A percentile compares a stretch with the other conserved stretches of the same genome.
These are phyloP conservation scores for Brienomyrus brachyistius DNA, from an alignment of 2,113 vertebrate species.

Conservation along the genomic window DNA sequence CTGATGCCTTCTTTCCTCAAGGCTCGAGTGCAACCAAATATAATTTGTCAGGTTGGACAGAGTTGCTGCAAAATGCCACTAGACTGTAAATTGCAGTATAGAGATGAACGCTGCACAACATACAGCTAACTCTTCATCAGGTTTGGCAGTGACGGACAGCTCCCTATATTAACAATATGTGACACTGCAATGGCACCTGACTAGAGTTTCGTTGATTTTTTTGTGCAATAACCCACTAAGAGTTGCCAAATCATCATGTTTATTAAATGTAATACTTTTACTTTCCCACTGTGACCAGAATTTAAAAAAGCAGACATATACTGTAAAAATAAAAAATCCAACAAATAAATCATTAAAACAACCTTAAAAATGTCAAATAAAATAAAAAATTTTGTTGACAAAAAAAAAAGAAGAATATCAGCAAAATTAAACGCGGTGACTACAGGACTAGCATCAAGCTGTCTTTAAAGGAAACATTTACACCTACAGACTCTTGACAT, in stretches of 20 bases:
- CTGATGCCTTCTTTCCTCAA: constrained; percentile 38
- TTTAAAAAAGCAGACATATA: background rate
- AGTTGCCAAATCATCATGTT: background rate
- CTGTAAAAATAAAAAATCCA: background rate
- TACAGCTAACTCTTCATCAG: background rate
- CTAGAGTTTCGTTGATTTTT: background rate
- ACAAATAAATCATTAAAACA: constrained; percentile 45
- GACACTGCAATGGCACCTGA: background rate
- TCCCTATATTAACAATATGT: background rate
- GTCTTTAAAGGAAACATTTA: constrained; percentile 83
- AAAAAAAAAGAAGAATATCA: constrained; percentile 88
- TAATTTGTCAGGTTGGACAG: constrained; percentile 41
- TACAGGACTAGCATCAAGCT: constrained; percentile 74
- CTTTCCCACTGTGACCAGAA: background rate
- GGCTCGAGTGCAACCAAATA: constrained; percentile 34
- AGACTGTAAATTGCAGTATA: background rate
- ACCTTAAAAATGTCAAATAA: constrained; percentile 68
- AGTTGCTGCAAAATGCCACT: constrained; percentile 23
- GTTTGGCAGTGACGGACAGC: background rate
- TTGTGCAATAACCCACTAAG: background rate
- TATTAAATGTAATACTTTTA: background rate
- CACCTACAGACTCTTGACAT: constrained; percentile 80
- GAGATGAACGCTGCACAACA: background rate
- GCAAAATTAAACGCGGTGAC: constrained; percentile 80
- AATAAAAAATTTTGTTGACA: constrained; percentile 79